phyloP scores from a whole-genome alignment of 2,113 vertebrate genomes.

The Gnathonemus longibarbis region DNA sequence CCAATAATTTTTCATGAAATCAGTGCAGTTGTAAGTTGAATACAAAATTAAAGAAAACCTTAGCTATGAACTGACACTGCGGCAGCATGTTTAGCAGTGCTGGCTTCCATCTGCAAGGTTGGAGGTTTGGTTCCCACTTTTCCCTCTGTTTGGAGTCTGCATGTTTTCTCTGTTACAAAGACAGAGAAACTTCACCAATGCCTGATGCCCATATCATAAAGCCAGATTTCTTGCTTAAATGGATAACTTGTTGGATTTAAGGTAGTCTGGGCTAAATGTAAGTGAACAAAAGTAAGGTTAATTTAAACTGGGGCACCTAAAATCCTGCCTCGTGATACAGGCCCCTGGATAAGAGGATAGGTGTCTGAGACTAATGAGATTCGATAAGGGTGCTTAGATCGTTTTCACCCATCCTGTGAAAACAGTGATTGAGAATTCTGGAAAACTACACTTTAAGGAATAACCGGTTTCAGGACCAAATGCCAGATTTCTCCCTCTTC shows the following conservation, averaged over 20 bases:
- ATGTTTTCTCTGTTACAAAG: neutral
- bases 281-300: neutral
- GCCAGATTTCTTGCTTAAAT: neutral
- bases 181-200: neutral
- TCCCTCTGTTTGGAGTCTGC: neutral
- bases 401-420: neutral
- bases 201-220: neutral
- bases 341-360: neutral
- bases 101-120: neutral
- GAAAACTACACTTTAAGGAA: neutral
- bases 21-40: neutral
- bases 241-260: neutral
- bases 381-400: neutral
- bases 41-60: neutral
- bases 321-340: neutral
- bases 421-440: neutral
- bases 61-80: neutral
- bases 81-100: neutral
- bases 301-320: neutral
- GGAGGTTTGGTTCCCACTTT: neutral
- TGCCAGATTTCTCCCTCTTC: conserved; percentile 63
- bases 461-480: conserved; percentile 45
- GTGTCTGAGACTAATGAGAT: neutral
- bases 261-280: neutral
- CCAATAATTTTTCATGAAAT: neutral